Evolutionary conservation across 2,797 vertebrate species (phyloP), one percentile per base, ranked within the genome.

Genomic region (Gallirallus australis): DNA sequence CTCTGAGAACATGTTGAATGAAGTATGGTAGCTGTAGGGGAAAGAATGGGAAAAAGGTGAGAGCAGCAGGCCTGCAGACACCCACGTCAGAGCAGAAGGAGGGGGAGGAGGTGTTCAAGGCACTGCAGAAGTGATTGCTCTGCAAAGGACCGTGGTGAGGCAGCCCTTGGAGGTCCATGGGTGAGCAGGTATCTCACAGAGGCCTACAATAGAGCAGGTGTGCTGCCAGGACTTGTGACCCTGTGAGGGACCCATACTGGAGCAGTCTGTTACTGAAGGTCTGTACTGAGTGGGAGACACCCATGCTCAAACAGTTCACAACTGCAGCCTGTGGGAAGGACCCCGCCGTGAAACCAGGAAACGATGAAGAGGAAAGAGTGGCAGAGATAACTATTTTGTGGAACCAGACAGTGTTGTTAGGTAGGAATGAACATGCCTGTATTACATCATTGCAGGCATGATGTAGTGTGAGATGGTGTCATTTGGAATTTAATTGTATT

Each of bases 241-340:
- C 30, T 0, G 0, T 5, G 3, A 5, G 15, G 12, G 15, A 8
- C 23, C 15, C 27, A 27, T 1, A 1, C 14, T 28, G 16, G 17
- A 61, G 23, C 25, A 45, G 60, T 14, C 47, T 61, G 5, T 37
- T 69, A n/a, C 71, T 24, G 25, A 60, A 82, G 59, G 39, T n/a
- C 47, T 56, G 21, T 4, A 9, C 5, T 5, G 12, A 3, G 2
- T 56, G 50, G 39, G 15, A 31, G 9, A 24, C 15, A 33, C 18
- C 25, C 11, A 7, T 3, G 1, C 40, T 31, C 40, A 19, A 87
- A 25, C n/a, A 37, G 45, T 11, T 47, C 2, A 0, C 37, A 21
- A 21, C 76, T n/a, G 57, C 42, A 25, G 19, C 31, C 35, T 3
- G 0, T 28, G 45, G 15, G 15, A 52, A 25, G 13, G 53, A 60